phyloP scores from a whole-genome alignment of 2,797 vertebrate genomes.

The Luscinia megarhynchos region DNA sequence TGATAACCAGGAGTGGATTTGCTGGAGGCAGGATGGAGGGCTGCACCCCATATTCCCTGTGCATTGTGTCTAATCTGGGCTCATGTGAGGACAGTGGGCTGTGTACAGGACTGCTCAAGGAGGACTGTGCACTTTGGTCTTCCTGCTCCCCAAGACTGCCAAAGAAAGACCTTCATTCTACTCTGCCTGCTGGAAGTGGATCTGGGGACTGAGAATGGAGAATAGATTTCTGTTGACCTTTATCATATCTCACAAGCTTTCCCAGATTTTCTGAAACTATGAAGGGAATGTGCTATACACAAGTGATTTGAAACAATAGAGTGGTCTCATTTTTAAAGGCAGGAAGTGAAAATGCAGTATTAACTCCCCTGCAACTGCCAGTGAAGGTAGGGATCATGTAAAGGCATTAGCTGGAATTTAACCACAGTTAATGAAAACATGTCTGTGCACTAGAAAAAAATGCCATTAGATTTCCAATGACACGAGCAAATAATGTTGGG shows the following conservation, averaged over 20 bases:
- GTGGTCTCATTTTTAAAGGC: not conserved
- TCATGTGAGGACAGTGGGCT: rapidly evolving
- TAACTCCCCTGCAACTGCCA: not conserved
- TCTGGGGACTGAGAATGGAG: not conserved
- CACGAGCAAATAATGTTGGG: not conserved
- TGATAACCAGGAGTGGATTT: not conserved
- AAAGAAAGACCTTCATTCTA: not conserved
- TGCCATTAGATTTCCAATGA: not conserved
- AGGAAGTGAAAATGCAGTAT: slow-evolving; percentile 9
- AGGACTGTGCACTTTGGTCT: rapidly evolving
- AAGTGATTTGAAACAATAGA: slow-evolving; percentile 1
- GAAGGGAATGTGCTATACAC: slow-evolving; percentile 5
- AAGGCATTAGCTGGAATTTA: not conserved
- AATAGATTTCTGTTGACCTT: slow-evolving; percentile 25
- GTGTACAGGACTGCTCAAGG: not conserved
- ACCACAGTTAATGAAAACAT: not conserved
- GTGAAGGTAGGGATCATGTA: not conserved
- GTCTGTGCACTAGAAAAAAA: not conserved
- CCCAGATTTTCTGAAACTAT: not conserved
- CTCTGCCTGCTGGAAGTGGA: not conserved
- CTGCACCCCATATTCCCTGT: not conserved
- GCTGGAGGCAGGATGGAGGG: not conserved
- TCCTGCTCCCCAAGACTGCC: not conserved
- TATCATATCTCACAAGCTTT: slow-evolving; percentile 2
- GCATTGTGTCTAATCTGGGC: rapidly evolving